Evolutionary conservation across 2,888 invertebrate genomes (phyloP), one percentile per base, ranked within the genome.

Genomic region (Malacosoma neustria): DNA sequence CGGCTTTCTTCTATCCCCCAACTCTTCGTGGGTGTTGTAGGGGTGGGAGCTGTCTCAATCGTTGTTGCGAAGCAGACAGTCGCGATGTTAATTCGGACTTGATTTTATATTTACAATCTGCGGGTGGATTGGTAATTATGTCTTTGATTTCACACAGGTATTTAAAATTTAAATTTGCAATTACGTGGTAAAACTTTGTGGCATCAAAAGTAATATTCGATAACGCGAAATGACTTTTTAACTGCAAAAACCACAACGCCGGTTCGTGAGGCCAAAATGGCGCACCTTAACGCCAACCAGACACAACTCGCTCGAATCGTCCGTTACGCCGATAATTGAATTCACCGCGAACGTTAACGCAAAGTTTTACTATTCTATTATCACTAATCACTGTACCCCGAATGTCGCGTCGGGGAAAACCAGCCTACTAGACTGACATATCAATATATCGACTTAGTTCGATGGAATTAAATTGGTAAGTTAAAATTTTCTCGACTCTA

Each of bases 111-210:
- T 45, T 43, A 11, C 38, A 32, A 2, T 34, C 14, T 0, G 30
- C 32, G 1, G 51, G 48, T 2, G 51, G 51, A 1, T 32, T 34
- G 0, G 31, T 41, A 4, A 51, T 45, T 6, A 52, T 38, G n/a
- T 52, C 51, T 29, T 51, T 46, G 0, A 54, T 47, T 11, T 49
- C 45, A 2, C 22, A 33, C 4, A 43, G 40, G 11, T 46, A 47
- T 3, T 33, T 32, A 1, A 41, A 41, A 1, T 50, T 51, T 1
- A 53, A 37, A 4, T 48, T 41, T 0, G 43, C 35, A 1, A 41
- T 32, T 0, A 55, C 39, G 11, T 47, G 39, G 29, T 44, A 39
- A 34, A 44, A 52, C 36, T 48, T 51, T 1, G 51, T 52, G 1
- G 29, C 11, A 22, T 55, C 52, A 5, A 7, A 6, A 6, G 22